Conservation (phyloP, 2,113 vertebrate genomes). For the Zeus faber region DNA sequence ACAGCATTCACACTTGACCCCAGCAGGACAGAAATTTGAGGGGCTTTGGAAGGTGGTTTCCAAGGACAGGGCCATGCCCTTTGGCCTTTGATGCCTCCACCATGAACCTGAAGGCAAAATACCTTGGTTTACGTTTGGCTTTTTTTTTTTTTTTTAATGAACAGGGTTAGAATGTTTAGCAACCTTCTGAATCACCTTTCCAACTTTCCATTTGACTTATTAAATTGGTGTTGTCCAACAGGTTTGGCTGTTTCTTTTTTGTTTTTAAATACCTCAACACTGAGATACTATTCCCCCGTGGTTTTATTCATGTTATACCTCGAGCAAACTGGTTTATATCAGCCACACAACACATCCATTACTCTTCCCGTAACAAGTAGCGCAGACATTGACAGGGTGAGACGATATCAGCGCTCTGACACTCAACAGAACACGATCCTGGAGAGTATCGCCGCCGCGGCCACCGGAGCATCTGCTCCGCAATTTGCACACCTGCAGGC, state of each 20-base stretch:
- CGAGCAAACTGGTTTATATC: conserved; percentile 57
- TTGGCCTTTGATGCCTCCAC: too few species aligned
- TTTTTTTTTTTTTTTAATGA: too few species aligned
- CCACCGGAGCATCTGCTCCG: conserved; percentile 47
- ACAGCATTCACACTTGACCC: too few species aligned
- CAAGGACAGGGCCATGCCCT: too few species aligned
- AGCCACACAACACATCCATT: conserved; percentile 50
- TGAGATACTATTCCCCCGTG: conserved; percentile 51
- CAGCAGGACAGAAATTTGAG: too few species aligned
- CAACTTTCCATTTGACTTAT: too few species aligned
- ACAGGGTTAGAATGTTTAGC: too few species aligned
- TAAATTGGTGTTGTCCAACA: not conserved
- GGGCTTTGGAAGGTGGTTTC: too few species aligned
- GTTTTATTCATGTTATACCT: conserved; percentile 27
- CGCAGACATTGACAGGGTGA: conserved; percentile 50
- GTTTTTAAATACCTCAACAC: conserved; percentile 16
- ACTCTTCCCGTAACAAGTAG: conserved; percentile 59
- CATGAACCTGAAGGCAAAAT: too few species aligned
- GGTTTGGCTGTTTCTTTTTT: not conserved
- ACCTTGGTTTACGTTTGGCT: too few species aligned
- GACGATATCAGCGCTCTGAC: conserved; percentile 40
- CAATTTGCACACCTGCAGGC: conserved; percentile 42
- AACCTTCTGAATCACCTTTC: too few species aligned
- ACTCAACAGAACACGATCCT: conserved; percentile 49
- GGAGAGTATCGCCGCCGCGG: conserved; percentile 24